Conservation (phyloP, 2,797 vertebrate genomes). For the Chelidonichthys spinosus region DNA sequence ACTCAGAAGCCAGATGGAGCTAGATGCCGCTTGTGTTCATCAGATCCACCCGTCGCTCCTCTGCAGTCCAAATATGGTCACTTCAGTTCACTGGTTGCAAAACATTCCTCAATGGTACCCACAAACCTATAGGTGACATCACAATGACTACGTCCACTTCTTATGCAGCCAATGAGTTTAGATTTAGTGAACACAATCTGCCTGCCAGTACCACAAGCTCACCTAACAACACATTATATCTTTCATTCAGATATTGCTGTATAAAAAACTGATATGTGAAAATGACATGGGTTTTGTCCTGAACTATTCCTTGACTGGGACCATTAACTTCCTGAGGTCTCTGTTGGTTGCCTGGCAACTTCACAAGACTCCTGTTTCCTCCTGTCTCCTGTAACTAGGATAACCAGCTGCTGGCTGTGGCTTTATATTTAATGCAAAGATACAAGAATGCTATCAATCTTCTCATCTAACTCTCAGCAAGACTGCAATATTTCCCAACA, state of each 20-base stretch:
- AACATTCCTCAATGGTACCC: no score
- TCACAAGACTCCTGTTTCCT: slow-evolving; percentile 21
- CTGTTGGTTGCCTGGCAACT: slow-evolving; percentile 27
- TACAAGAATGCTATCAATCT: neutral
- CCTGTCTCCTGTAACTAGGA: no score
- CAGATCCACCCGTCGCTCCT: no score
- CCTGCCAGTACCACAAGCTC: slow-evolving; percentile 2
- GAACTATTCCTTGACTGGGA: neutral
- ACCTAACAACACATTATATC: neutral
- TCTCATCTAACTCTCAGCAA: neutral
- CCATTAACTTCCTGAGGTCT: slow-evolving; percentile 1
- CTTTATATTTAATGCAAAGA: neutral
- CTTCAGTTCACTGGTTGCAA: no score
- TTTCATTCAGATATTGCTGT: neutral
- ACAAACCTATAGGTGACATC: no score
- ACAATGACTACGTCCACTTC: no score
- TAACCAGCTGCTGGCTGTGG: slow-evolving; percentile 4
- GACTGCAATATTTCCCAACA: slow-evolving; percentile 8
- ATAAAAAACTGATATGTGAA: neutral
- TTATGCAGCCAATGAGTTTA: slow-evolving; percentile 1
- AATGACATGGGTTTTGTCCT: neutral
- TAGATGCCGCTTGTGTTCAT: no score
- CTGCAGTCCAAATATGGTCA: no score
- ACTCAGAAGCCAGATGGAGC: no score
- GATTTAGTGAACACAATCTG: neutral